Percentiles rank a stretch among this genome's conserved stretches.
Conservation (phyloP, 2,113 vertebrate genomes). For the Mus pahari region DNA sequence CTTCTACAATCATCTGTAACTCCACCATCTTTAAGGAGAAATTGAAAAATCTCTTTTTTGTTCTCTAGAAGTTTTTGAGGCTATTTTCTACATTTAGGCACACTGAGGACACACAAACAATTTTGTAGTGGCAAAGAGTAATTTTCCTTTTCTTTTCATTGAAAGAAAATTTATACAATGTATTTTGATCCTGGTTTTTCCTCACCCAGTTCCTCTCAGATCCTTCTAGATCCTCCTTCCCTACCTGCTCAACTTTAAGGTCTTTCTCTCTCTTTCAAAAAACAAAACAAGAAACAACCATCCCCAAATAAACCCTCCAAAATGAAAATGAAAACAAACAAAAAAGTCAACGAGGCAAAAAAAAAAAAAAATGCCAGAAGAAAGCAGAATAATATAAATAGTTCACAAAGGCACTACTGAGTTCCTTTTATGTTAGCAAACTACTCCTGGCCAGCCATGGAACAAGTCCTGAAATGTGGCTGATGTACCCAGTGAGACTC, state of each 20-base stretch:
- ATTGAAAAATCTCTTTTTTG: not conserved
- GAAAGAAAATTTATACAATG: not conserved
- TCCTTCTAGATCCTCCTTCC: not conserved
- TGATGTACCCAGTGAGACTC: not conserved
- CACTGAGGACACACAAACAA: not conserved
- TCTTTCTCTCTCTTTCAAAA: not conserved
- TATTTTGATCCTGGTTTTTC: not conserved
- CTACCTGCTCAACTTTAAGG: not conserved
- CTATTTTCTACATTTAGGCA: not conserved
- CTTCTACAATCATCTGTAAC: slow-evolving; percentile 26
- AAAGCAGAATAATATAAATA: not conserved
- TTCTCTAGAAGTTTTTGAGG: not conserved
- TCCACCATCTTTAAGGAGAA: not conserved
- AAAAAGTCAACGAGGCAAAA: not conserved
- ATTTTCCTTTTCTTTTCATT: not conserved
- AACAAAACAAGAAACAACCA: not conserved
- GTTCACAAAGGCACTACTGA: not conserved
- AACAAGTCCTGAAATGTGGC: not conserved
- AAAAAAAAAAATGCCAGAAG: not conserved
- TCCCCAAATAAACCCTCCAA: not conserved
- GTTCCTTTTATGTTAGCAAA: not conserved
- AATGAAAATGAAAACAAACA: not conserved
- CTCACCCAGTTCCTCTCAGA: not conserved
- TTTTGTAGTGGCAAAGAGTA: not conserved
- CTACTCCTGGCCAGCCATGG: not conserved